Base-by-base conservation (phyloP, 2,113 vertebrate genomes). In the Thinocorus orbignyianus region DNA sequence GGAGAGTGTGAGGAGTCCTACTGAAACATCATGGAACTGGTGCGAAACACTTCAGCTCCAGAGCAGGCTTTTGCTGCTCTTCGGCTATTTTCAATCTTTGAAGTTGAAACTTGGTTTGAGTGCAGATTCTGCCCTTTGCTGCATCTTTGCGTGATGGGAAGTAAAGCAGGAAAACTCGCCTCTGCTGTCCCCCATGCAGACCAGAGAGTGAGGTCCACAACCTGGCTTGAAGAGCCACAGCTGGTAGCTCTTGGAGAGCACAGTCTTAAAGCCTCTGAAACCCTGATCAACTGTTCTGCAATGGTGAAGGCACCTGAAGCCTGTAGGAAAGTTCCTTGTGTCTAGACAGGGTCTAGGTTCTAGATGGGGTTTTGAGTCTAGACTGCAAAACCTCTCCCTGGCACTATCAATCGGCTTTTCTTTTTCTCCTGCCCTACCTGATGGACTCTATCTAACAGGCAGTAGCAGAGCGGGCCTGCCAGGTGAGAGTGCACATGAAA, bases 141-240 rank as follows among this genome's bases (percentile, higher is more conserved):
- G 12, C 17, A 28, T 4, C 17, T 41, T 52, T 54, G 46, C 10
- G 10, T 22, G 3, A 17, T 3, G 12, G 60, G 26, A 65, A 15
- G 44, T 33, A 2, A 35, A 71, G 25, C 0, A 4, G 58, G 26
- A 52, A 46, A 71, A 2, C 9, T n/a, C 30, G 28, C 12, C 48
- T 35, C 46, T 48, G 30, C 2, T 44, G 7, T 30, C 4, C 9
- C 52, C 22, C 0, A 0, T 13, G 42, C 28, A 68, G 41, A 30
- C 18, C 48, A 70, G 31, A 20, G 24, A 44, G 46, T 2, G 57
- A 61, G 17, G 30, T 9, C 48, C 33, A 44, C 1, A 3, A 9
- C 28, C 17, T 2, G 15, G 41, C 15, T 25, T 6, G 19, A 46
- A 65, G 18, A 20, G 14, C 25, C 65, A 31, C 15, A 30, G 24